Percentiles rank a stretch among this genome's conserved stretches.
Conservation (phyloP, 2,888 invertebrate genomes). For the Imbricaverruca yamaguchii region DNA sequence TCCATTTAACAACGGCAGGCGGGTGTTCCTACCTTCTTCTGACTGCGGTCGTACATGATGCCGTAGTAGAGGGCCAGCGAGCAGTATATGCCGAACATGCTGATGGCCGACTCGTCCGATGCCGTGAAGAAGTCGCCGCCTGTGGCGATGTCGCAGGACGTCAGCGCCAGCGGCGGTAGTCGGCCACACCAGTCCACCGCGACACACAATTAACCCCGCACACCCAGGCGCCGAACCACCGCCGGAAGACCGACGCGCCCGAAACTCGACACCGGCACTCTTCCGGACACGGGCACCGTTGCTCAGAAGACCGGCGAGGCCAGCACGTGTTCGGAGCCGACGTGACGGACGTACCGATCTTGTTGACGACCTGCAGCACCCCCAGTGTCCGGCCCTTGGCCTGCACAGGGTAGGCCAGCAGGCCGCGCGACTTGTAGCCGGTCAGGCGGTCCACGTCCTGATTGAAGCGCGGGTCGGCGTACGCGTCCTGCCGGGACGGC, state of each 20-base stretch:
- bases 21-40: constrained; percentile 42
- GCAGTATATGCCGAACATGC: constrained; percentile 52
- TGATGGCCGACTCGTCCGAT: constrained; percentile 51
- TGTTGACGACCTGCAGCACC: constrained; percentile 32
- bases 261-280: too few species aligned
- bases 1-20: too few species aligned
- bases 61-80: constrained; percentile 52
- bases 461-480: constrained; percentile 49
- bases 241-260: too few species aligned
- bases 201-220: too few species aligned
- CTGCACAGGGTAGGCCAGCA: constrained; percentile 50
- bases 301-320: too few species aligned
- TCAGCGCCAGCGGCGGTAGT: too few species aligned
- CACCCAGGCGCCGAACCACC: too few species aligned
- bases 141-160: not conserved
- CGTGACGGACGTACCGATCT: not conserved
- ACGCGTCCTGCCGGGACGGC: constrained; percentile 43
- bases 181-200: too few species aligned
- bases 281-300: too few species aligned
- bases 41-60: constrained; percentile 47
- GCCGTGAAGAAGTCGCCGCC: constrained; percentile 45
- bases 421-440: constrained; percentile 51
- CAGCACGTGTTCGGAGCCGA: too few species aligned
- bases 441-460: constrained; percentile 51
- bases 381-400: constrained; percentile 49